phyloP scores from a whole-genome alignment of 2,888 invertebrate genomes.

The Oxyscelio sp. region DNA sequence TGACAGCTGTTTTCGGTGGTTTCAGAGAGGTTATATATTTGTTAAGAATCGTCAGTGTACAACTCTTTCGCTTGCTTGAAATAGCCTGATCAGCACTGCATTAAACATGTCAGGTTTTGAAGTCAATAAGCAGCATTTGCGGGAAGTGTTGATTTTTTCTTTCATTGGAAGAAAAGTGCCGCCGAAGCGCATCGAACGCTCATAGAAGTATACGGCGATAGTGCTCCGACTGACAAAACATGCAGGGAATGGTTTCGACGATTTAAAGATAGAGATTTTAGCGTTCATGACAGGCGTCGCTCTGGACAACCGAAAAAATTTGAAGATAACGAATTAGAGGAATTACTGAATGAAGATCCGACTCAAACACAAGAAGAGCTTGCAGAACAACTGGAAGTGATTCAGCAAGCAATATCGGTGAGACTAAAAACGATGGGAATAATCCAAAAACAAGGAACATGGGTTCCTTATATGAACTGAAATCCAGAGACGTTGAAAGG shows the following conservation, averaged over 20 bases:
- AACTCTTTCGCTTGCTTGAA: constrained; percentile 39
- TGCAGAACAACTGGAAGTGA: no score
- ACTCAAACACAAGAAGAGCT: no score
- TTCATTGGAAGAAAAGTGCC: constrained; percentile 29
- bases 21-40: background rate
- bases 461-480: no score
- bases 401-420: no score
- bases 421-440: no score
- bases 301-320: no score
- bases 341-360: constrained; percentile 17
- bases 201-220: constrained; percentile 32
- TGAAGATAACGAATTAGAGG: no score
- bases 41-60: background rate
- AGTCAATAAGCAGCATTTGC: constrained; percentile 32
- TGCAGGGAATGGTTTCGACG: constrained; percentile 70
- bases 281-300: constrained; percentile 39
- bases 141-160: constrained; percentile 50
- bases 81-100: constrained; percentile 20
- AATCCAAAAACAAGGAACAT: no score
- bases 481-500: constrained; percentile 4
- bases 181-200: constrained; percentile 21
- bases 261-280: constrained; percentile 55
- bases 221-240: constrained; percentile 63
- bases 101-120: constrained; percentile 21
- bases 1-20: background rate